phyloP scores from a whole-genome alignment of 1,140 invertebrate species.

The Panonychus citri region DNA sequence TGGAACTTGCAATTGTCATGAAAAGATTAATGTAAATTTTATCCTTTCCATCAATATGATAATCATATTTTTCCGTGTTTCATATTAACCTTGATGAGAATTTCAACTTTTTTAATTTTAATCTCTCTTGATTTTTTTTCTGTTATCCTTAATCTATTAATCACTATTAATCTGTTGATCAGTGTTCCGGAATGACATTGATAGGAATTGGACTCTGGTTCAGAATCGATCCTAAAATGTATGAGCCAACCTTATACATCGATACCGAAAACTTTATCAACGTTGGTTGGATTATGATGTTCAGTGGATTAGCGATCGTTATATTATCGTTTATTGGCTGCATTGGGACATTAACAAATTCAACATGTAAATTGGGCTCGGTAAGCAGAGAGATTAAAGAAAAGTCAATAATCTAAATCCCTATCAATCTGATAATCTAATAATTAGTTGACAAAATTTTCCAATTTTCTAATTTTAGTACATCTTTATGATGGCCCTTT shows the following conservation, averaged over 20 bases:
- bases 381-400: neutral
- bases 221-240: slow-evolving; percentile 11
- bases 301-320: slow-evolving; percentile 5
- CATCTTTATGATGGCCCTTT: neutral
- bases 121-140: too few relatives aligned
- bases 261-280: slow-evolving; percentile 9
- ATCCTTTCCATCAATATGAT: too few relatives aligned
- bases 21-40: too few relatives aligned
- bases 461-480: slow-evolving; percentile 1
- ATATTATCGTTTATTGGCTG: slow-evolving; percentile 7
- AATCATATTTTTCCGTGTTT: too few relatives aligned
- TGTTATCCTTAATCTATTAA: neutral
- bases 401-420: too few relatives aligned
- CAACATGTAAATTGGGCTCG: neutral
- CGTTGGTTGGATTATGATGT: slow-evolving; percentile 11
- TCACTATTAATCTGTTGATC: too few relatives aligned
- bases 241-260: slow-evolving; percentile 7
- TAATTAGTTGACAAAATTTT: neutral
- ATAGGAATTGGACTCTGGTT: slow-evolving; percentile 12
- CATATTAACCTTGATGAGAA: too few relatives aligned
- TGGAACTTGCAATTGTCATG: too few relatives aligned
- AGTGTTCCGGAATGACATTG: slow-evolving; percentile 8
- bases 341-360: neutral
- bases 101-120: too few relatives aligned
- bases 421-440: neutral